Conservation (phyloP, 2,888 invertebrate species). For the Nycteola revayana region DNA sequence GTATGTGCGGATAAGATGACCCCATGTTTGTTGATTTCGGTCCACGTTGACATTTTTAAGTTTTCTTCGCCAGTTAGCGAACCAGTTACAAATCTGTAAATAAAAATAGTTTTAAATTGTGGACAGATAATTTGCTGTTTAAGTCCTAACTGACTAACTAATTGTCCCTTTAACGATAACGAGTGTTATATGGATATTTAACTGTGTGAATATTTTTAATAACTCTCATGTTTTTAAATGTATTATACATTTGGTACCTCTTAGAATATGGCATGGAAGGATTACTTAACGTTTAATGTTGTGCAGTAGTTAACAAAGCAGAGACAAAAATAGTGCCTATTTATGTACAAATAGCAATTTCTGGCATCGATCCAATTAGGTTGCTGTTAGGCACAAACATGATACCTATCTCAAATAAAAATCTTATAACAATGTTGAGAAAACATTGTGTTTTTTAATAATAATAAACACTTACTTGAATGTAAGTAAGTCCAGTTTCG, state of each 20-base stretch:
- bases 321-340: constrained; percentile 79
- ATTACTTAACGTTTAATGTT: constrained; percentile 33
- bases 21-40: constrained; percentile 87
- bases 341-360: constrained; percentile 77
- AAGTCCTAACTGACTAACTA: no score
- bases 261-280: no score
- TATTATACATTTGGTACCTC: no score
- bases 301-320: constrained; percentile 62
- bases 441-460: constrained; percentile 12
- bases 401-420: constrained; percentile 44
- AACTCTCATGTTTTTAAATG: no score
- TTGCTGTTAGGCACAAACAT: constrained; percentile 67
- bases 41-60: constrained; percentile 88
- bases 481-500: constrained; percentile 89
- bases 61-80: constrained; percentile 91
- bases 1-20: constrained; percentile 87
- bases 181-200: no score
- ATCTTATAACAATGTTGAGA: constrained; percentile 19
- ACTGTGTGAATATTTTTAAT: no score
- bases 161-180: no score
- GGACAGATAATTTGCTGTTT: no score
- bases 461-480: constrained; percentile 81
- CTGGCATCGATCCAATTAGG: constrained; percentile 75
- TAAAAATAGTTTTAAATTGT: no score
- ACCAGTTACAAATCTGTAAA: constrained; percentile 89